These are phyloP conservation scores for Melolontha melolontha DNA, from an alignment of 2,888 invertebrate genomes.

Conservation along the genomic window DNA sequence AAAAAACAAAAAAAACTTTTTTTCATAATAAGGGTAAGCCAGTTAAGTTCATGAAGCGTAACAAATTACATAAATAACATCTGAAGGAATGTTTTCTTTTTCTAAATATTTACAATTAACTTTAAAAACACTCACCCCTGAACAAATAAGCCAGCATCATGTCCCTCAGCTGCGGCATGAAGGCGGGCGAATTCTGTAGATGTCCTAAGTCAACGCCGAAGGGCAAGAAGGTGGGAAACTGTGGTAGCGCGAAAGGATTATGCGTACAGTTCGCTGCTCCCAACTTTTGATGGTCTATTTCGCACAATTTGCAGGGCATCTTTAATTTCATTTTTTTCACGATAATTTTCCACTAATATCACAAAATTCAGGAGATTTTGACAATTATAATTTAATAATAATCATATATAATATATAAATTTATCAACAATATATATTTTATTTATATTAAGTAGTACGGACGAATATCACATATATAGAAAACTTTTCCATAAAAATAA, in stretches of 20 bases:
- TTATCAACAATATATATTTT: constrained; percentile 9
- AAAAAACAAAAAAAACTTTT: no score
- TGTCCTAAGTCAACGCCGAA: constrained; percentile 58
- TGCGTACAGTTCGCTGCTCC: constrained; percentile 59
- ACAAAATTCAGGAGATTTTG: constrained; percentile 28
- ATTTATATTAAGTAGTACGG: constrained; percentile 23
- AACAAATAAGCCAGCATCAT: constrained; percentile 75
- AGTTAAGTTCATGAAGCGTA: no score
- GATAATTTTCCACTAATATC: constrained; percentile 34
- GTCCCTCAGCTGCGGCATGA: constrained; percentile 72
- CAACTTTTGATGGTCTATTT: constrained; percentile 59
- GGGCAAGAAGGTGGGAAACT: constrained; percentile 53
- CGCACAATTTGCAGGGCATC: constrained; percentile 64
- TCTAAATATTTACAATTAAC: background rate
- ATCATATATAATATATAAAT: constrained; percentile 18
- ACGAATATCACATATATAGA: constrained; percentile 33
- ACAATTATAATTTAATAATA: constrained; percentile 9
- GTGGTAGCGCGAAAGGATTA: constrained; percentile 55
- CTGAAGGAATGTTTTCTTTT: no score
- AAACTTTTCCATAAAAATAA: constrained; percentile 27
- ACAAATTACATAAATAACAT: no score
- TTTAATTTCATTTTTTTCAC: constrained; percentile 55
- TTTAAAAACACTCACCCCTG: constrained; percentile 67
- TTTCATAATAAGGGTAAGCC: no score
- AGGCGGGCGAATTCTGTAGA: constrained; percentile 67